phyloP scores from a whole-genome alignment of 2,797 vertebrate species.

The Poecilia velifera region DNA sequence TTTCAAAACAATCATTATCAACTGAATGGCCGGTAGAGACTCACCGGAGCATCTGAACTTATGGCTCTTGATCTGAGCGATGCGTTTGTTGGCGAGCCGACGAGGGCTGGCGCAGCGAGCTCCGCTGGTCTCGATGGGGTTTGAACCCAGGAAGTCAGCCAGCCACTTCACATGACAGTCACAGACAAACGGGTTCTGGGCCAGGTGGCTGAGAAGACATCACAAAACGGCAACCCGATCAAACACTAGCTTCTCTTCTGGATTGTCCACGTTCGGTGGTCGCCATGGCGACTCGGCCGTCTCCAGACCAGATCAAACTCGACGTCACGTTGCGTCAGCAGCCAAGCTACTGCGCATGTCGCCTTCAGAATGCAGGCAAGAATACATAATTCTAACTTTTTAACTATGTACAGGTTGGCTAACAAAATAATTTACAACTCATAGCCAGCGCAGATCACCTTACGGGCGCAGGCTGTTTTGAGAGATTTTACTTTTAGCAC shows the following conservation, averaged over 20 bases:
- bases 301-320: slow-evolving; percentile 8
- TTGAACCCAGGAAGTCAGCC: slow-evolving; percentile 93
- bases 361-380: no score
- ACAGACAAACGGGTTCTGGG: slow-evolving; percentile 97
- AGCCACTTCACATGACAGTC: slow-evolving; percentile 98
- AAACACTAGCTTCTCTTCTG: background rate
- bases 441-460: no score
- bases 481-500: no score
- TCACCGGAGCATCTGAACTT: slow-evolving; percentile 97
- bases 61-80: slow-evolving; percentile 97
- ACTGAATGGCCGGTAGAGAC: slow-evolving; percentile 47
- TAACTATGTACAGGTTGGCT: no score
- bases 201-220: slow-evolving; percentile 88
- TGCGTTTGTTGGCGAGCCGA: slow-evolving; percentile 96
- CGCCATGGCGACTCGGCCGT: background rate
- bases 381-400: no score
- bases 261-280: background rate
- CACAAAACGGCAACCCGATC: slow-evolving; percentile 24
- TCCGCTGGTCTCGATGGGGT: slow-evolving; percentile 95
- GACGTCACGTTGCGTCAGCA: background rate
- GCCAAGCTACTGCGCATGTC: no score
- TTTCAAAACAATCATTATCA: background rate
- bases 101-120: slow-evolving; percentile 95
- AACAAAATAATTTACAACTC: no score
- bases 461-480: no score